Evolutionary conservation across 1,140 invertebrate genomes (phyloP), one percentile per base, ranked within the genome.

Genomic region (Drosophila tani): DNA sequence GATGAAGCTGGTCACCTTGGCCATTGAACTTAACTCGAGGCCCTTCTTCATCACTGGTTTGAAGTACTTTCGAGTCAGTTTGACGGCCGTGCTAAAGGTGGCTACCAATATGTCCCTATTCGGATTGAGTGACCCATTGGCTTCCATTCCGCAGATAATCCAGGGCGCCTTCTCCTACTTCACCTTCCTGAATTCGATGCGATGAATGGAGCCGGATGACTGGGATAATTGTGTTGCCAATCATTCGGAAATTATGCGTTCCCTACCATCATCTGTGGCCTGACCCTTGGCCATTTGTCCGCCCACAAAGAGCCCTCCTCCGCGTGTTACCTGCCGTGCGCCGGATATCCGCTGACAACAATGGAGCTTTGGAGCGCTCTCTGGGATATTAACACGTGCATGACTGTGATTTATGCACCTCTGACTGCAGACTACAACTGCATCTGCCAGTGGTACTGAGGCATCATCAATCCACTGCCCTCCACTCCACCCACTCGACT

Each of bases 111-210:
- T 7, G 17, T 8, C 8, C 9, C 9, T 9, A 5, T 24, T 65
- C 51, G 2, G 0, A n/a, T 41, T 41, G 47, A 15, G 5, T 17
- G 15, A 24, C 43, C 24, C 15, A 15, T 27, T n/a, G 29, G 24
- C 35, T 43, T 50, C 1, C n/a, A 4, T 35, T 46, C 69, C 53
- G 21, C 38, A 88, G 85, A 88, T 88, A 43, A 75, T 88, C 5
- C 85, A 88, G 73, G 85, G 85, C 0, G 85, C 85, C 8, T 90
- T 88, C 19, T 88, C 85, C 2, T 88, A 88, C 21, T 88, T 90
- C 41, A 90, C 85, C 14, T 88, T 88, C 50, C 57, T 88, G 9
- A 85, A 76, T 2, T 90, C 85, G 11, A 75, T 90, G 66, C 85
- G 78, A 17, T 90, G 60, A 75, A 15, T 6, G 17, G 14, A n/a